Evolutionary conservation across 2,888 invertebrate species (phyloP), one percentile per base, ranked within the genome.

Genomic region (Myathropa florea): DNA sequence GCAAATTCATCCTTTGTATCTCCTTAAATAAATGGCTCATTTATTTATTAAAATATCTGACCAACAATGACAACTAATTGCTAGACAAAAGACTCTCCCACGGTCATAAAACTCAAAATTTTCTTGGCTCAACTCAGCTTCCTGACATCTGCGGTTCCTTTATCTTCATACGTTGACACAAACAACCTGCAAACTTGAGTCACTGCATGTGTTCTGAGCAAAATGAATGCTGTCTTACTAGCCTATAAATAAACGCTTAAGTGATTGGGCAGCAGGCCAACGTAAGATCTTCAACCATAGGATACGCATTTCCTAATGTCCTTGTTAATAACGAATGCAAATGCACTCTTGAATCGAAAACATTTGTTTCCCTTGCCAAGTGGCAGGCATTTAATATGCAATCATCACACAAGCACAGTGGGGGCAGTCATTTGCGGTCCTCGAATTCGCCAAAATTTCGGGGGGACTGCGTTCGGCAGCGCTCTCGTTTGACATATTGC

Each of bases 281-380:
- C 68, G 60, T 77, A 46, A 46, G 61, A 77, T 70, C 39, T 39
- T 33, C 30, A 72, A 46, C 30, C 57, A 53, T 55, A 36, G 64
- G 65, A 59, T 63, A 84, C 75, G 75, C 83, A 83, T 83, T 83
- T 83, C 78, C 83, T 78, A 75, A 86, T 86, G 83, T 79, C 86
- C 86, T 86, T 83, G 75, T 75, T 63, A 70, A 71, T 46, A 83
- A 71, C 39, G 61, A 78, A 75, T 78, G 73, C 75, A 86, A 86
- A 82, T 79, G 68, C 70, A 65, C 64, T 24, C 61, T 39, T 46
- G 39, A 73, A 78, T 72, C 75, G 76, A 70, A 76, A 80, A 71
- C 77, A 73, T 68, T 85, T 81, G 59, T 46, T 72, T 65, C 72
- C 36, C 46, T 57, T 83, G 83, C 73, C 77, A 77, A 83, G 33